These are phyloP conservation scores for Lamproptera curius DNA, from an alignment of 2,888 invertebrate species.

Conservation along the genomic window DNA sequence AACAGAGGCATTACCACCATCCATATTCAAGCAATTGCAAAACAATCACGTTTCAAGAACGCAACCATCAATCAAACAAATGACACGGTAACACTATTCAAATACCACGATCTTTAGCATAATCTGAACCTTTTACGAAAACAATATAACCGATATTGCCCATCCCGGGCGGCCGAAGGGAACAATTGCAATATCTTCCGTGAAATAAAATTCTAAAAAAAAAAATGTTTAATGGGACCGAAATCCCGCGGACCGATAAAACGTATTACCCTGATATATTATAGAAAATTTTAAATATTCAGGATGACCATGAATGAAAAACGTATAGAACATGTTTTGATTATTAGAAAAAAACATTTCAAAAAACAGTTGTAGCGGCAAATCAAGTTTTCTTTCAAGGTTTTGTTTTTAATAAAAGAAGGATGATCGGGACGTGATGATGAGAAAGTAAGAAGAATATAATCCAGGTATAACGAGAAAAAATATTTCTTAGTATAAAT, in stretches of 20 bases:
- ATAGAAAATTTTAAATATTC: constrained; percentile 46
- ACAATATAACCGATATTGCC: constrained; percentile 36
- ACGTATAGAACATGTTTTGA: not conserved
- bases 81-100: too few species aligned
- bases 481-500: not conserved
- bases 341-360: constrained; percentile 1
- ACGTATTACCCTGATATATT: constrained; percentile 65
- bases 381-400: not conserved
- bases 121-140: constrained; percentile 11
- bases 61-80: too few species aligned
- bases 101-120: too few species aligned
- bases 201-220: constrained; percentile 71
- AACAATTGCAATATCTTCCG: constrained; percentile 65
- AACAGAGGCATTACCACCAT: too few species aligned
- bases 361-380: not conserved
- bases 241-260: constrained; percentile 65
- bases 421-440: not conserved
- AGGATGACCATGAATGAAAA: constrained; percentile 30
- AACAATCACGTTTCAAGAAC: too few species aligned
- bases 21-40: too few species aligned
- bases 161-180: constrained; percentile 36
- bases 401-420: too few species aligned
- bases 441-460: too few species aligned
- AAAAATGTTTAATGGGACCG: constrained; percentile 67
- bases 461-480: not conserved